Conservation (phyloP, 2,888 invertebrate species). For the Drosophila anomalipes region DNA sequence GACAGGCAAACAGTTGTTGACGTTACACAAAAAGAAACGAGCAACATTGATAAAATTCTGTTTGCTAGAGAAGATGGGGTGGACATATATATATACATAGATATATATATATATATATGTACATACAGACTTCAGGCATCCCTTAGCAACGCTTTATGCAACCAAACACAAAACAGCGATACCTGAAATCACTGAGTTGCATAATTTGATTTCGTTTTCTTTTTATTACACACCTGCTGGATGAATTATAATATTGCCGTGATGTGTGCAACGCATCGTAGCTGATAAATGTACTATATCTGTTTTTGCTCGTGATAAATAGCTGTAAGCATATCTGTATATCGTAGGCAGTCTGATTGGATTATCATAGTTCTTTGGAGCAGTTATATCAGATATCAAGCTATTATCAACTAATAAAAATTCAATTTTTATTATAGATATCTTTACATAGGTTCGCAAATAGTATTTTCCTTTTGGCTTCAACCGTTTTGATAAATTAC, state of each 20-base stretch:
- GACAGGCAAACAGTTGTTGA: slow-evolving; percentile 10
- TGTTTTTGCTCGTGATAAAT: neutral
- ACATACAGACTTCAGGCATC: slow-evolving; percentile 6
- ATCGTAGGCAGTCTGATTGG: neutral
- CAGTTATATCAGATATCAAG: neutral
- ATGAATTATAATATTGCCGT: neutral
- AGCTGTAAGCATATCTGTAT: neutral
- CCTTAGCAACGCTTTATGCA: slow-evolving; percentile 21
- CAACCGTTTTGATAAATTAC: neutral
- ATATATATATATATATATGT: neutral
- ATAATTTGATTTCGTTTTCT: slow-evolving; percentile 83
- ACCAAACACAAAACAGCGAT: slow-evolving; percentile 74
- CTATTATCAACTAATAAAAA: neutral
- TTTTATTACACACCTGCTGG: neutral
- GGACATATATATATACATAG: too few species aligned
- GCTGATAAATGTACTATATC: neutral
- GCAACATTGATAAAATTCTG: slow-evolving; percentile 46
- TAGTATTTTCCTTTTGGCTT: neutral
- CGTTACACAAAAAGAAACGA: slow-evolving; percentile 14
- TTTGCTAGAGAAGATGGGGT: slow-evolving; percentile 12
- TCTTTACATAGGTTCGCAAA: neutral
- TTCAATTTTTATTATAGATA: neutral
- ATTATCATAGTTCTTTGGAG: neutral
- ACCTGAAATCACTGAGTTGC: slow-evolving; percentile 84
- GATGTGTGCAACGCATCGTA: neutral